Conservation (phyloP, 2,888 invertebrate species). For the Andrena minutula region DNA sequence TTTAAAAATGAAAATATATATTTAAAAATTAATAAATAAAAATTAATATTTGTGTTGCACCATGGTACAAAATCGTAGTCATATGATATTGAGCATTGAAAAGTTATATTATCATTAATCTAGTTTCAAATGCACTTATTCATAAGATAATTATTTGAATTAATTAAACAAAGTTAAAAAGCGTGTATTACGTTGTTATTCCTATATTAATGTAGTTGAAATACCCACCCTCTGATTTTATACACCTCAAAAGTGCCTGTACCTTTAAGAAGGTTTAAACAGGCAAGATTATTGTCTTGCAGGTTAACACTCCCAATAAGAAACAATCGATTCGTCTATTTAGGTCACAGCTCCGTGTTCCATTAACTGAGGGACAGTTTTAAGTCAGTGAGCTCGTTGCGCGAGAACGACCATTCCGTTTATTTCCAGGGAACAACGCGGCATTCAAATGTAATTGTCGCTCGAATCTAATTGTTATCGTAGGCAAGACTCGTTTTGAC, state of each 20-base stretch:
- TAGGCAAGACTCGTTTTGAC: constrained; percentile 3
- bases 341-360: neutral
- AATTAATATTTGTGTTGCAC: no score
- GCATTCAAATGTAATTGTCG: constrained; percentile 11
- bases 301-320: neutral
- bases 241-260: neutral
- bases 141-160: no score
- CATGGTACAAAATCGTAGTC: no score
- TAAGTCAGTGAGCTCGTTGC: constrained; percentile 14
- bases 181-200: no score
- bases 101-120: no score
- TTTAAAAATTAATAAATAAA: no score
- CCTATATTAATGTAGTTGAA: no score
- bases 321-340: constrained; percentile 24
- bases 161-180: no score
- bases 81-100: no score
- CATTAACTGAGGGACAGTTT: constrained; percentile 4
- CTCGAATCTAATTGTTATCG: constrained; percentile 24
- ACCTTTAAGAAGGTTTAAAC: neutral
- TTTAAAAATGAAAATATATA: no score
- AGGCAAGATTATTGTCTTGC: neutral
- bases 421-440: constrained; percentile 21
- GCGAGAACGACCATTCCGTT: constrained; percentile 6
- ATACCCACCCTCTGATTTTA: no score
- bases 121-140: no score